Evolutionary conservation across 2,888 invertebrate species (phyloP).

Genomic region (Lasius platythorax): DNA sequence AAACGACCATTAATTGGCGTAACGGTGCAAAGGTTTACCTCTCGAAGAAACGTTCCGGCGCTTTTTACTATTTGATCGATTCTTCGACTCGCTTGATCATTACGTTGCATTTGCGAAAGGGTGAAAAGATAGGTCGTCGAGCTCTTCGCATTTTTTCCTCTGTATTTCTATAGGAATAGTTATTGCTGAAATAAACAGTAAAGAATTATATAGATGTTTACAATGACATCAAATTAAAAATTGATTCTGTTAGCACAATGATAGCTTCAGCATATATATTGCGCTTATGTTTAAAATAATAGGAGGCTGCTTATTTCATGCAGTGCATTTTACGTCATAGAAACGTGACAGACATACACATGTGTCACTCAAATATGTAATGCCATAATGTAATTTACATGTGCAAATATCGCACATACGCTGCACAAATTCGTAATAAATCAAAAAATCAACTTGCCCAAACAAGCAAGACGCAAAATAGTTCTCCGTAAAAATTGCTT

Average conservation of each 20-base stretch:
- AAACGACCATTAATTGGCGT: conserved; percentile 49
- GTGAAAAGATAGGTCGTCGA: conserved; percentile 27
- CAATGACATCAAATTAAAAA: neutral
- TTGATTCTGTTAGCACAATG: neutral
- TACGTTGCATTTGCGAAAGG: conserved; percentile 27
- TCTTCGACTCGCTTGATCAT: neutral
- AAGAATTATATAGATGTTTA: neutral
- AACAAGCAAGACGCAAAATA: neutral
- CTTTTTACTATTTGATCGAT: conserved; percentile 13
- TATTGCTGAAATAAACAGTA: conserved; percentile 30
- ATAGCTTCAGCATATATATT: neutral
- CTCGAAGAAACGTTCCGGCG: conserved; percentile 18
- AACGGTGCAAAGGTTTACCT: conserved; percentile 31
- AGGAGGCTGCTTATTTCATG: neutral
- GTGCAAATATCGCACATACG: neutral
- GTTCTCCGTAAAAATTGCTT: neutral
- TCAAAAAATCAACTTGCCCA: neutral
- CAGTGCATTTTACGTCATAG: neutral
- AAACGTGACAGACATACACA: neutral
- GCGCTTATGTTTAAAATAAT: neutral
- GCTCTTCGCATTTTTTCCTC: conserved; percentile 6
- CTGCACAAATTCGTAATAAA: neutral
- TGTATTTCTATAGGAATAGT: conserved; percentile 4
- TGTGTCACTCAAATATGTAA: conserved; percentile 6
- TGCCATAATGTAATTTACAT: conserved; percentile 4